Conservation (phyloP, 2,888 invertebrate genomes). For the Diaprepes abbreviatus region DNA sequence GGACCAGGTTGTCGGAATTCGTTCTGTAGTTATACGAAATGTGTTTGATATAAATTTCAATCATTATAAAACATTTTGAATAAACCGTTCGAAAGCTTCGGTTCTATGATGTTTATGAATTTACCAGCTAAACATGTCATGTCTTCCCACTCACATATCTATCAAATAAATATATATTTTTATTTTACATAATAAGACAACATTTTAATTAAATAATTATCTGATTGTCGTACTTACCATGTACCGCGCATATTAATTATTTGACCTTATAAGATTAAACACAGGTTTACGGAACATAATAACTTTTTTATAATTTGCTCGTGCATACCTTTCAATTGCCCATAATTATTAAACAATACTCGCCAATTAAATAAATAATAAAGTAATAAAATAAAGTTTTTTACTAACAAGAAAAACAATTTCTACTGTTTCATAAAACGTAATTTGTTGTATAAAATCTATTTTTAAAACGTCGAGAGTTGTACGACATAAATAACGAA, state of each 20-base stretch:
- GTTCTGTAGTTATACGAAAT: too few species aligned
- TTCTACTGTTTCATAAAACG: background rate
- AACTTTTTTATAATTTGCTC: background rate
- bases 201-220: background rate
- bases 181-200: background rate
- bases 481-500: conserved; percentile 1
- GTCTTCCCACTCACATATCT: too few species aligned
- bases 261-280: background rate
- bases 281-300: background rate
- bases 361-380: background rate
- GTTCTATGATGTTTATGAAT: too few species aligned
- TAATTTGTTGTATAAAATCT: background rate
- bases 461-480: conserved; percentile 1
- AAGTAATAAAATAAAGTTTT: background rate
- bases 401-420: background rate
- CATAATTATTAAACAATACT: background rate
- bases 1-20: too few species aligned
- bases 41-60: too few species aligned
- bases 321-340: background rate
- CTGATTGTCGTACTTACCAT: background rate
- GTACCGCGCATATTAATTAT: background rate
- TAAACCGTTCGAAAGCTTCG: too few species aligned
- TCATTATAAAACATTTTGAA: too few species aligned
- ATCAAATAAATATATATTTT: too few species aligned
- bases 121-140: too few species aligned